These are phyloP conservation scores for Campylomormyrus numenius DNA, from an alignment of 2,113 vertebrate genomes.

Conservation along the genomic window DNA sequence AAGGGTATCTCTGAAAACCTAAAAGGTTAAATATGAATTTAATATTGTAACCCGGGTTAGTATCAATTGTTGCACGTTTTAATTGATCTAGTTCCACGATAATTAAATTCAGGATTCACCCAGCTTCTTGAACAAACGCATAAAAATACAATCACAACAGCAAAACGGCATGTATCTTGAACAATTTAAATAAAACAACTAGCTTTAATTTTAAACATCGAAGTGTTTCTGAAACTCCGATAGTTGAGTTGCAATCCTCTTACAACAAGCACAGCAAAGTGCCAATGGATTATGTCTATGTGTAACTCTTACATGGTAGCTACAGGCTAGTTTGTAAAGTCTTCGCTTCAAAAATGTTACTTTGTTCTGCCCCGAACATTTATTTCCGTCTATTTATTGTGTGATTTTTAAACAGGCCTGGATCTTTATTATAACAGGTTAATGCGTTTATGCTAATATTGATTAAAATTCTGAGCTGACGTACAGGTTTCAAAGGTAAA, in stretches of 20 bases:
- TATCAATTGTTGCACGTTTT: neutral
- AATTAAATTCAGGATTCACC: neutral
- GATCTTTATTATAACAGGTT: neutral
- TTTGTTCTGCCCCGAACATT: constrained; percentile 29
- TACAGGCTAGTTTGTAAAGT: constrained; percentile 59
- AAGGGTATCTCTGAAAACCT: neutral
- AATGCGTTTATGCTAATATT: neutral
- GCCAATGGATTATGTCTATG: constrained; percentile 60
- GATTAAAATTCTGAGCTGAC: neutral
- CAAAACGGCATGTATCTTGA: neutral
- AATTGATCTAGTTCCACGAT: neutral
- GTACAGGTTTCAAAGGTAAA: neutral
- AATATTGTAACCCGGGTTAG: neutral
- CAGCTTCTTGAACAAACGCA: neutral
- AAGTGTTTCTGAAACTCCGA: constrained; percentile 29
- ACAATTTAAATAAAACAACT: neutral
- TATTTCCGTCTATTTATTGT: neutral
- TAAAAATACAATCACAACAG: neutral
- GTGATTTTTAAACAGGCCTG: neutral
- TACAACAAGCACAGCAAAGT: constrained; percentile 51
- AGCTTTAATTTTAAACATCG: constrained; percentile 12
- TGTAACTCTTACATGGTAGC: constrained; percentile 43
- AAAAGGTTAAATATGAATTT: neutral
- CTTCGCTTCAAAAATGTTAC: constrained; percentile 48
- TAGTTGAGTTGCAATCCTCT: constrained; percentile 63